Evolutionary conservation across 2,113 vertebrate species (phyloP).

Genomic region (Mus pahari): DNA sequence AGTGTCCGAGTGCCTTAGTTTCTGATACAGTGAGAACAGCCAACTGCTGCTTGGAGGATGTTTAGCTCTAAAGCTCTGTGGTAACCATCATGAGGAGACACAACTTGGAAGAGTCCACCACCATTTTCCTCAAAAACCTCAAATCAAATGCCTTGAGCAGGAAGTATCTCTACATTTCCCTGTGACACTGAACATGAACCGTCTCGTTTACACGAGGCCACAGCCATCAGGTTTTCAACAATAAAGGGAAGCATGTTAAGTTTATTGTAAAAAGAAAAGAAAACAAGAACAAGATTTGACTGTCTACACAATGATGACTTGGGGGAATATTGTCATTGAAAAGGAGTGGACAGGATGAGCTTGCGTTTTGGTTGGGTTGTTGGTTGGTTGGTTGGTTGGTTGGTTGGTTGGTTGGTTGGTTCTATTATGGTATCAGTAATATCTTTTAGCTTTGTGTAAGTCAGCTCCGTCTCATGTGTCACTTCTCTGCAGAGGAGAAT

Average conservation of each 20-base stretch:
- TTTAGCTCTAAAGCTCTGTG: neutral
- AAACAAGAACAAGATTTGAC: neutral
- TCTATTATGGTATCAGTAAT: neutral
- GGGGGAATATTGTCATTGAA: constrained; percentile 31
- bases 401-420: neutral
- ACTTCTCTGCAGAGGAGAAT: neutral
- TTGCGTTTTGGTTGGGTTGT: constrained; percentile 18
- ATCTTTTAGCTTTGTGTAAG: constrained; percentile 36
- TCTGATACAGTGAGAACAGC: neutral
- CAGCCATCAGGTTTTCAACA: neutral
- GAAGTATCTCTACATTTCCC: neutral
- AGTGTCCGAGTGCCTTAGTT: neutral
- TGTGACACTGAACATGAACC: neutral
- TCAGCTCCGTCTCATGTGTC: constrained; percentile 1
- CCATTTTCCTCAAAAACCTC: neutral
- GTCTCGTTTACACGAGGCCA: neutral
- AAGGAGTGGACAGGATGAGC: neutral
- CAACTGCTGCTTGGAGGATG: neutral
- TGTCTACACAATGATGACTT: neutral
- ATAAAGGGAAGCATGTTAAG: neutral
- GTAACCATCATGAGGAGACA: neutral
- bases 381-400: neutral
- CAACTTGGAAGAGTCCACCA: neutral
- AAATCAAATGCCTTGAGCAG: neutral
- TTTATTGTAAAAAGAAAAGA: neutral